Base-by-base conservation (phyloP, 2,888 invertebrate genomes). In the Tinea semifulvella region DNA sequence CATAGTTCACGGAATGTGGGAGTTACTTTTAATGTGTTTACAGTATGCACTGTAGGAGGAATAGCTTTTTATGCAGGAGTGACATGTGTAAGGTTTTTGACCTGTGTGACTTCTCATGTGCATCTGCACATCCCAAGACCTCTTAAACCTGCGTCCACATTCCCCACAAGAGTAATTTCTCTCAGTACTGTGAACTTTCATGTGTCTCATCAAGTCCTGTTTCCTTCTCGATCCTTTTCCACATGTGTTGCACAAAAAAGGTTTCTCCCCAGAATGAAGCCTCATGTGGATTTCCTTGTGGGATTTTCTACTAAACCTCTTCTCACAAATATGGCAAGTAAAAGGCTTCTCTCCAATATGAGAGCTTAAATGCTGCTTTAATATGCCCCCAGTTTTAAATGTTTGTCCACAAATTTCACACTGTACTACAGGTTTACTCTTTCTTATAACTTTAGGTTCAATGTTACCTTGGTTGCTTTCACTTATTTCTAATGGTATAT, bases 231-330 rank as follows among this genome's bases (percentile, higher is more conserved):
- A 58, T 25, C 56, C 53, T 40, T 61, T 61, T 2, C 76, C 73
- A 53, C 84, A 84, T 26, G 65, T 61, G 47, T 69, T 67, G 58
- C 84, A 84, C 46, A 73, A 59, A 52, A 71, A 83, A 1, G 83
- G 83, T 31, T 72, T 67, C 22, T 71, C 68, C 3, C 82, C 83
- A 2, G 72, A 69, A 50, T 84, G 84, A 2, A 67, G 66, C 49
- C 81, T 62, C 63, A 75, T 74, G 50, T 84, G 84, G 45, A 82
- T 75, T 17, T 66, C 67, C 43, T 79, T 58, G 52, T 73, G 70
- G 11, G 69, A 70, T 2, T 62, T 60, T 50, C 76, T 65, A 1
- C 67, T 65, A 51, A 74, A 79, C 28, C 53, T 58, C 48, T 66
- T 60, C 17, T 58, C 48, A 49, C 79, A 79, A 22, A 67, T 44